Evolutionary conservation across 2,888 invertebrate genomes (phyloP).

Genomic region (Ellobium chinense): DNA sequence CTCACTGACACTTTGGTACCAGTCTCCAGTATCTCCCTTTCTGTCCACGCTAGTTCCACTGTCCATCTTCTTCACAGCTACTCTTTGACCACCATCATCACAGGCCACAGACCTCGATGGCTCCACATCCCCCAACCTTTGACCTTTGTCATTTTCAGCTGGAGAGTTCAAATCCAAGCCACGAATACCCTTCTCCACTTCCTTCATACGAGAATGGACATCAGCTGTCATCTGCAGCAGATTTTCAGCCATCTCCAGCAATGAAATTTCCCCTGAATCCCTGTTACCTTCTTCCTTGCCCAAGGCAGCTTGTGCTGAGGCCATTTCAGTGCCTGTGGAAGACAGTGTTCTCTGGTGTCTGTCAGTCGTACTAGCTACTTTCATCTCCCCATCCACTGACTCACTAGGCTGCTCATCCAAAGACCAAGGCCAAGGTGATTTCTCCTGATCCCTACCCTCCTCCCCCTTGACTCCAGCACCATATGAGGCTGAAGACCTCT

Average conservation of each 20-base stretch:
- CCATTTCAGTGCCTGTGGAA: not conserved
- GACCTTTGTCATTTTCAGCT: not conserved
- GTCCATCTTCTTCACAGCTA: not conserved
- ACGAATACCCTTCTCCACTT: conserved; percentile 17
- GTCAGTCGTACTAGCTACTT: not conserved
- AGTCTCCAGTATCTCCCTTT: not conserved
- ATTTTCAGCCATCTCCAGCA: conserved; percentile 67
- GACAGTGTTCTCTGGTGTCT: not conserved
- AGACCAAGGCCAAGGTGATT: not conserved
- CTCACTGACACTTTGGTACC: not conserved
- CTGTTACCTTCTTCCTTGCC: not conserved
- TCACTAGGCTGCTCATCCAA: not conserved
- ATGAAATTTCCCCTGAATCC: conserved; percentile 49
- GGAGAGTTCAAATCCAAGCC: not conserved
- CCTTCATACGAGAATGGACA: conserved; percentile 54
- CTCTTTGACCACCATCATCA: not conserved
- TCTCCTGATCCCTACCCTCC: not conserved
- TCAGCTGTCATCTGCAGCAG: conserved; percentile 63
- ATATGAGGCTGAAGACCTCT: not conserved
- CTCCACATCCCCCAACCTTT: not conserved
- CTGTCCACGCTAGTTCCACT: too few relatives aligned
- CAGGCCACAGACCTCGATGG: not conserved
- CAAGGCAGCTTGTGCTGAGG: not conserved
- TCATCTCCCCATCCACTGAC: not conserved
- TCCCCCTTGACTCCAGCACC: not conserved